Evolutionary conservation across 2,113 vertebrate genomes (phyloP).

Genomic region (Nematolebias whitei): DNA sequence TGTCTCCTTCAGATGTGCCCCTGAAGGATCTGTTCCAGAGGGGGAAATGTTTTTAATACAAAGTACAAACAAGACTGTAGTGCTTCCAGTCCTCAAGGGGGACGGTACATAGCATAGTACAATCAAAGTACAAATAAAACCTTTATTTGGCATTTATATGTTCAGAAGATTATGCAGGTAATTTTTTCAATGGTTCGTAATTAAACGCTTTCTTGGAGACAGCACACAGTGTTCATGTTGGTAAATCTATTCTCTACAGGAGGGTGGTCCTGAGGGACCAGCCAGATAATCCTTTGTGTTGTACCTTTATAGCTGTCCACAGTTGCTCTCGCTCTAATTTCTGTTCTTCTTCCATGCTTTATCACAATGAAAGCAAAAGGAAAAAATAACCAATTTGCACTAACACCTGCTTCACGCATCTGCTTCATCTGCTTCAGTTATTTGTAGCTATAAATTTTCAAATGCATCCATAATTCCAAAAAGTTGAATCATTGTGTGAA

Average conservation of each 20-base stretch:
- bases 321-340: conserved; percentile 1
- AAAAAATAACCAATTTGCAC: background rate
- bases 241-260: conserved; percentile 39
- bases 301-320: conserved; percentile 19
- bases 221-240: conserved; percentile 41
- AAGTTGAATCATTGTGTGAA: no score
- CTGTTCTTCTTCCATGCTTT: conserved; percentile 2
- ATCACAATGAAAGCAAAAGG: conserved; percentile 19
- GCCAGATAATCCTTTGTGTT: conserved; percentile 20
- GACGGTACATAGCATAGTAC: conserved; percentile 31
- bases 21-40: conserved; percentile 16
- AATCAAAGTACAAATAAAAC: conserved; percentile 4
- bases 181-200: conserved; percentile 39
- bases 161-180: conserved; percentile 45
- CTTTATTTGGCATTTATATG: conserved; percentile 34
- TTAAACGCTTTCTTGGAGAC: conserved; percentile 55
- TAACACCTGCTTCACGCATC: conserved; percentile 29
- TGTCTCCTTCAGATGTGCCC: background rate
- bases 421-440: no score
- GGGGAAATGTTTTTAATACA: conserved; percentile 24
- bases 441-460: conserved; percentile 15
- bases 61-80: conserved; percentile 27
- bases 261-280: conserved; percentile 12
- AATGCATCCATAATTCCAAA: background rate
- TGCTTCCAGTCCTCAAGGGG: conserved; percentile 31